These are phyloP conservation scores for Cotesia glomerata DNA, from an alignment of 1,140 invertebrate species.

Conservation along the genomic window DNA sequence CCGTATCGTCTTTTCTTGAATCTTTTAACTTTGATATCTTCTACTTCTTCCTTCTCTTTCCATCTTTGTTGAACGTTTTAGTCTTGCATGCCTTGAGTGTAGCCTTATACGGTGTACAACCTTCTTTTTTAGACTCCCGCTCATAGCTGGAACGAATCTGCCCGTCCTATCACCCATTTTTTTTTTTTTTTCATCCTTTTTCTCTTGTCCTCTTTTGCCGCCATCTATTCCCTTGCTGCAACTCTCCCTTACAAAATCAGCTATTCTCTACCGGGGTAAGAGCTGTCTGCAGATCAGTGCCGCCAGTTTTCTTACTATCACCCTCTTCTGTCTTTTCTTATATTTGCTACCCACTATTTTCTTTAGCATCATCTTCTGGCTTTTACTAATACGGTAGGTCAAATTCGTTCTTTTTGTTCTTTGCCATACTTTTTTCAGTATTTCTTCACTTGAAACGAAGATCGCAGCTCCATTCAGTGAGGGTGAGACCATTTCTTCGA, in stretches of 20 bases:
- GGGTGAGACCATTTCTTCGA: conserved; percentile 31
- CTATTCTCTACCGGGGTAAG: conserved; percentile 45
- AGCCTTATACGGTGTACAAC: conserved; percentile 23
- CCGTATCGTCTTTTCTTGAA: neutral
- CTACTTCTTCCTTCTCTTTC: conserved; percentile 21
- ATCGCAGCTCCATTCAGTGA: conserved; percentile 24
- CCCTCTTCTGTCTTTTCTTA: conserved; percentile 25
- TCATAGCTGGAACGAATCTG: conserved; percentile 14
- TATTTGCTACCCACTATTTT: neutral
- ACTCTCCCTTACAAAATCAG: conserved; percentile 43
- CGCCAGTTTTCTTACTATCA: conserved; percentile 38
- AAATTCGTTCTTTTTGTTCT: conserved; percentile 12
- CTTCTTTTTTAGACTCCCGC: conserved; percentile 26
- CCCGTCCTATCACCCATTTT: conserved; percentile 20
- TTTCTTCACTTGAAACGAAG: conserved; percentile 34
- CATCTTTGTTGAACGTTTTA: conserved; percentile 5
- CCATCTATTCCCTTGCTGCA: conserved; percentile 19
- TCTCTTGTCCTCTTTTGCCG: conserved; percentile 15
- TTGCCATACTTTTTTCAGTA: conserved; percentile 11
- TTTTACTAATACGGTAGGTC: too few relatives aligned
- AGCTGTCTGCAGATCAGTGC: conserved; percentile 48
- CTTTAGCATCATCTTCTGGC: neutral
- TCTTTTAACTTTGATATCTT: neutral
- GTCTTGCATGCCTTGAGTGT: neutral
- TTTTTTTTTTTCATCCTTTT: conserved; percentile 1